Evolutionary conservation across 2,888 invertebrate genomes (phyloP).

Genomic region (Drosophila niveifrons): DNA sequence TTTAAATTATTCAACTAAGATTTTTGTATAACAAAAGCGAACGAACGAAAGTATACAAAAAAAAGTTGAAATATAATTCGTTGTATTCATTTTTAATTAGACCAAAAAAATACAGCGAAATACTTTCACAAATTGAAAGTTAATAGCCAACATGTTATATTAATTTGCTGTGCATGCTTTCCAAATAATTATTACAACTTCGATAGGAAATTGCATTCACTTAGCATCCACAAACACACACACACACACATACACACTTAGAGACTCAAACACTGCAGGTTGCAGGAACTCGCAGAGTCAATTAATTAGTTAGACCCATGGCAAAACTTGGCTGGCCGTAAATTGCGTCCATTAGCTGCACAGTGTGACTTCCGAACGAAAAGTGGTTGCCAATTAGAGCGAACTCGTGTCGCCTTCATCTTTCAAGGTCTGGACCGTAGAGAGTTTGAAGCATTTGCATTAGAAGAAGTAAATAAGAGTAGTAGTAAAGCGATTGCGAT

Average conservation of each 20-base stretch:
- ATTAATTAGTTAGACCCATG: conserved; percentile 69
- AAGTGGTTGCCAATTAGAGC: conserved; percentile 74
- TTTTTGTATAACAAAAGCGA: too few relatives aligned
- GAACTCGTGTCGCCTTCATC: conserved; percentile 41
- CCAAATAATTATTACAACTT: conserved; percentile 12
- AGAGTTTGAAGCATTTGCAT: conserved; percentile 59
- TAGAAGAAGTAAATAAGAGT: conserved; percentile 6
- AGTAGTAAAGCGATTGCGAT: background rate
- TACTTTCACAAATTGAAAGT: background rate
- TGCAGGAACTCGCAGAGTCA: conserved; percentile 30
- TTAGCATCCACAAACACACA: conserved; percentile 13
- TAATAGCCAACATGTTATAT: conserved; percentile 3
- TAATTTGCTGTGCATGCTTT: conserved; percentile 32
- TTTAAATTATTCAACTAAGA: too few relatives aligned
- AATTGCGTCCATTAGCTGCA: conserved; percentile 82
- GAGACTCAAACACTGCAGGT: background rate
- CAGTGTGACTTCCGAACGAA: conserved; percentile 78
- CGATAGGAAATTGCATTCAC: conserved; percentile 29
- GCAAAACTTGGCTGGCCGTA: conserved; percentile 61
- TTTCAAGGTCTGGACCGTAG: background rate
- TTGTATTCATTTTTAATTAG: too few relatives aligned
- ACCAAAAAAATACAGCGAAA: background rate
- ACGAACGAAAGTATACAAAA: too few relatives aligned
- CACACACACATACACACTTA: background rate
- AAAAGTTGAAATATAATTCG: too few relatives aligned